Evolutionary conservation across 2,797 vertebrate genomes (phyloP).

Genomic region (Psittacula echo): DNA sequence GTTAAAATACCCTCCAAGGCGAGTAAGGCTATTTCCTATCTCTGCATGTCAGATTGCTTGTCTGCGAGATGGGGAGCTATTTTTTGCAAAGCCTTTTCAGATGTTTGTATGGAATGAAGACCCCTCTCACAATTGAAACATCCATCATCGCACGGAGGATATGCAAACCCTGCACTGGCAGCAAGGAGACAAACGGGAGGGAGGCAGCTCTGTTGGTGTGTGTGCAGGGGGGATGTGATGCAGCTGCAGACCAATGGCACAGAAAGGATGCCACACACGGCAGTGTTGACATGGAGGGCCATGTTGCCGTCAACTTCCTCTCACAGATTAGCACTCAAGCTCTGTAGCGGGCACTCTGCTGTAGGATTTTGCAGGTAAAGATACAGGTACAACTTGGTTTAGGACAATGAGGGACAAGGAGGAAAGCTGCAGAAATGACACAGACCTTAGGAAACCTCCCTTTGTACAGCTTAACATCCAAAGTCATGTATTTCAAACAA

Average conservation of each 20-base stretch:
- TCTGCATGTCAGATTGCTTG: neutral
- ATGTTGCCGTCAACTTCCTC: neutral
- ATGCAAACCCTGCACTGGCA: neutral
- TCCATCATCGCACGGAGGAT: conserved; percentile 48
- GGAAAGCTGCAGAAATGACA: neutral
- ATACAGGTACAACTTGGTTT: neutral
- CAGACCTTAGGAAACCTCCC: neutral
- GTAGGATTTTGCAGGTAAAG: neutral
- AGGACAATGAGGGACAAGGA: neutral
- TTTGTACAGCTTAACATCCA: neutral
- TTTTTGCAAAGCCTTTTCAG: conserved; percentile 12
- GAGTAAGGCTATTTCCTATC: conserved; percentile 40
- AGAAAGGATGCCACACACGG: neutral
- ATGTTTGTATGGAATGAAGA: neutral
- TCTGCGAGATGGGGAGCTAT: neutral
- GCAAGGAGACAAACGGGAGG: neutral
- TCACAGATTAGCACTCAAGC: neutral
- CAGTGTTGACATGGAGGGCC: neutral
- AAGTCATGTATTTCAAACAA: neutral
- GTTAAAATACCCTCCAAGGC: conserved; percentile 22
- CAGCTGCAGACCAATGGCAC: neutral
- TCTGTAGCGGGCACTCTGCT: neutral
- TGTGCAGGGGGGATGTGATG: neutral
- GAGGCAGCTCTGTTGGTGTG: neutral
- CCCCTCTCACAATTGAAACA: conserved; percentile 49